Base-by-base conservation (phyloP, 2,888 invertebrate species). In the Vesta saturnalis region DNA sequence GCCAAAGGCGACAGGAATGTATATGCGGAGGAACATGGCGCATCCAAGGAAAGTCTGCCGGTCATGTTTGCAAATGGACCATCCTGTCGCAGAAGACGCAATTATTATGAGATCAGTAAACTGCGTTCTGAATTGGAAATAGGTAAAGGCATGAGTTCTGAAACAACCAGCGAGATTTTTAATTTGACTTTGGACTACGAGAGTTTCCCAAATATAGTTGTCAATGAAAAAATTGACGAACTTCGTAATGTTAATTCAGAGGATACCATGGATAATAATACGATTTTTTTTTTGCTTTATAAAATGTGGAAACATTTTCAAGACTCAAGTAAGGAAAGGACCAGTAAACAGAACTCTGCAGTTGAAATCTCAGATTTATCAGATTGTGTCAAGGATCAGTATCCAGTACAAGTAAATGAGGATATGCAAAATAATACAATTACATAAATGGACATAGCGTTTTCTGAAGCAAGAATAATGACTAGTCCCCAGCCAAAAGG, bases 71-170 rank as follows among this genome's bases (percentile, higher is more conserved):
- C 30, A 30, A 30, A 10, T 30, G 30, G 30, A 30, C 4, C 30
- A 30, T 30, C 30, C 10, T 10, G 10, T 30, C n/a, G n/a, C n/a
- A n/a, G n/a, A n/a, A n/a, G n/a, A 56, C 67, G 59, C n/a, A 67
- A 60, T 18, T 75, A 73, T 30, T 30, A 6, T 10, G 10, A 30
- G 10, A 10, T 30, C n/a, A n/a, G n/a, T n/a, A n/a, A n/a, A n/a
- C n/a, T n/a, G n/a, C n/a, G n/a, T n/a, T n/a, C n/a, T n/a, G 30
- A 4, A 4, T 30, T 30, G 10, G n/a, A n/a, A n/a, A n/a, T n/a
- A n/a, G n/a, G 30, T 30, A 30, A 30, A 30, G 30, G 10, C 10
- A 4, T 4, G 30, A 4, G 30, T 30, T 30, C 10, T 30, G 10
- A 30, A 30, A 30, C 30, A 30, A 30, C 30, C 30, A 30, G 30